Evolutionary conservation across 2,797 vertebrate genomes (phyloP).

Genomic region (Gouania willdenowi): DNA sequence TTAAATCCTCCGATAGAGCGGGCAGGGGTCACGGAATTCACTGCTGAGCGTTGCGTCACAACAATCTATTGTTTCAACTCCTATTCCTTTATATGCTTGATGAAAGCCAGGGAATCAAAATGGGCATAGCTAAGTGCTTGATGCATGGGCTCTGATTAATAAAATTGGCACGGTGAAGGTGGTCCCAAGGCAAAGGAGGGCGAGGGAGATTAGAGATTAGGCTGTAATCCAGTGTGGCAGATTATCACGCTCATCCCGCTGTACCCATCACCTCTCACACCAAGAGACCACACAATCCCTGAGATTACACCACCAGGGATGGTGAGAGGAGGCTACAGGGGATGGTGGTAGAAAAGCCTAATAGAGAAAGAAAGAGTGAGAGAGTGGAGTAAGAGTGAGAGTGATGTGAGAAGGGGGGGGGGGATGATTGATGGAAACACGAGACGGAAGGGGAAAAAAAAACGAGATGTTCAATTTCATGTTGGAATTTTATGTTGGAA

Average conservation of each 20-base stretch:
- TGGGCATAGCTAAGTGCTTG: slow-evolving; percentile 62
- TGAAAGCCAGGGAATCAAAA: slow-evolving; percentile 66
- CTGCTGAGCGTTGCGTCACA: slow-evolving; percentile 50
- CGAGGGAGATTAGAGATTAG: slow-evolving; percentile 73
- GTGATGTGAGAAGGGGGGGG: slow-evolving; percentile 10
- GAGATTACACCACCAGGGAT: slow-evolving; percentile 59
- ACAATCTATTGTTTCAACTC: slow-evolving; percentile 59
- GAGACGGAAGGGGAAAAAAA: not conserved
- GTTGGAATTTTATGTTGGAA: slow-evolving; percentile 6
- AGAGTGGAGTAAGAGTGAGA: not conserved
- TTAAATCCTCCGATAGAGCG: slow-evolving; percentile 62
- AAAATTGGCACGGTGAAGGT: slow-evolving; percentile 60
- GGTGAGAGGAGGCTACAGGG: slow-evolving; percentile 31
- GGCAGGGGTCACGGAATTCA: slow-evolving; percentile 45
- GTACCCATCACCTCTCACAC: slow-evolving; percentile 73
- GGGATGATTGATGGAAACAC: slow-evolving; percentile 29
- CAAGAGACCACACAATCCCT: slow-evolving; percentile 67
- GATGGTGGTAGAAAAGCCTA: slow-evolving; percentile 36
- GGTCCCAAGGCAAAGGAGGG: slow-evolving; percentile 54
- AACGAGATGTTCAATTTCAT: slow-evolving; percentile 11
- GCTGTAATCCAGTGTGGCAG: slow-evolving; percentile 73
- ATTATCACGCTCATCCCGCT: slow-evolving; percentile 73
- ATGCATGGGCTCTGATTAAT: slow-evolving; percentile 63
- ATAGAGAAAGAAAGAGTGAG: slow-evolving; percentile 1
- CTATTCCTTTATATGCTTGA: slow-evolving; percentile 33